Evolutionary conservation across 2,888 invertebrate genomes (phyloP).

Genomic region (Nyleta sp.): DNA sequence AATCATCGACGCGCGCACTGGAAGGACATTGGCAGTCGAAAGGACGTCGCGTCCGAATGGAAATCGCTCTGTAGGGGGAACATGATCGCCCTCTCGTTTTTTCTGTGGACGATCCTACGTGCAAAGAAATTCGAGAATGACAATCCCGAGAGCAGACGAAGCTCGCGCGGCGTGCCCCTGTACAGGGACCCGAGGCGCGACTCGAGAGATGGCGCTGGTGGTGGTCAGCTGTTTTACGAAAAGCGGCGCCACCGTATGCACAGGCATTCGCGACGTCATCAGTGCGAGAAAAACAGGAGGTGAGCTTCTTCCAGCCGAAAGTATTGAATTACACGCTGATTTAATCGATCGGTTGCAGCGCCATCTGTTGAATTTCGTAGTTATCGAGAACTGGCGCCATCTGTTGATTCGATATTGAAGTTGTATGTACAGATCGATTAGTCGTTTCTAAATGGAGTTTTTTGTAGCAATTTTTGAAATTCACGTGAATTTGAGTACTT

Average conservation of each 20-base stretch:
- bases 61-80: constrained; percentile 18
- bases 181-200: constrained; percentile 66
- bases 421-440: too few species aligned
- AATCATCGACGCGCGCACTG: neutral
- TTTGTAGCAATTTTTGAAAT: too few species aligned
- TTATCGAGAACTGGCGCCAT: too few species aligned
- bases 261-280: constrained; percentile 76
- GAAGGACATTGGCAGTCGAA: neutral
- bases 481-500: too few species aligned
- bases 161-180: constrained; percentile 69
- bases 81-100: constrained; percentile 75
- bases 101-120: constrained; percentile 74
- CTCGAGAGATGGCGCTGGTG: constrained; percentile 68
- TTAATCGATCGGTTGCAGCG: neutral
- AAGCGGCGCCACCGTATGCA: constrained; percentile 72
- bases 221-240: constrained; percentile 67
- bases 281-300: constrained; percentile 75
- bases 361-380: neutral
- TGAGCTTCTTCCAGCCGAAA: constrained; percentile 67
- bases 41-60: constrained; percentile 28
- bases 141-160: constrained; percentile 62
- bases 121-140: constrained; percentile 57
- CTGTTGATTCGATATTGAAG: too few species aligned
- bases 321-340: neutral
- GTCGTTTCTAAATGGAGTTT: too few species aligned